These are phyloP conservation scores for Anolis carolinensis DNA, from an alignment of 2,113 vertebrate species.

Conservation along the genomic window DNA sequence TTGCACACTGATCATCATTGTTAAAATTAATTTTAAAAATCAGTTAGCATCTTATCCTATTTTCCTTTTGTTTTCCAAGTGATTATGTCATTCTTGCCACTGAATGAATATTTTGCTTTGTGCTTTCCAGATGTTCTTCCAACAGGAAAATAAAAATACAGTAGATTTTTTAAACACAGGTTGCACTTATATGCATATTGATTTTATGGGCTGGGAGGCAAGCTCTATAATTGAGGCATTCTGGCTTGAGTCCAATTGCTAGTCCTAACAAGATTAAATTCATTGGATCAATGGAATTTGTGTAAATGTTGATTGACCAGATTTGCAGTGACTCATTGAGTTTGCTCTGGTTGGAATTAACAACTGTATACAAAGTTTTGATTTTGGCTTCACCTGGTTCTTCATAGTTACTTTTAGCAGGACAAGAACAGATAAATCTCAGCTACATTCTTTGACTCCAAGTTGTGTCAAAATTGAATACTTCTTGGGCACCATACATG, in stretches of 20 bases:
- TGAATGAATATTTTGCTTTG: background rate
- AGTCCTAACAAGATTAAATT: too few species aligned
- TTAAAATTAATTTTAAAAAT: slow-evolving; percentile 39
- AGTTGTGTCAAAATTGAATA: background rate
- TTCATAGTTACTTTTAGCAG: background rate
- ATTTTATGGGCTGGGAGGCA: background rate
- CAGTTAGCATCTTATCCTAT: slow-evolving; percentile 29
- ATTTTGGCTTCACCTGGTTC: background rate
- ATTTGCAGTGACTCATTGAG: too few species aligned
- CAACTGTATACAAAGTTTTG: background rate
- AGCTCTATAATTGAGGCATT: background rate
- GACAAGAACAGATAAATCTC: too few species aligned
- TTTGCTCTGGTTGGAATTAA: too few species aligned
- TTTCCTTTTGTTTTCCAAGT: slow-evolving; percentile 29
- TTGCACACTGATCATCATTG: slow-evolving; percentile 41
- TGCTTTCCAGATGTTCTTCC: background rate
- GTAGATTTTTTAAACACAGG: too few species aligned
- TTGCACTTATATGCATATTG: background rate
- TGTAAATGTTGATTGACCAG: too few species aligned
- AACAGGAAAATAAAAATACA: background rate
- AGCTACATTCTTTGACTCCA: background rate
- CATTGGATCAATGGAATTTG: too few species aligned
- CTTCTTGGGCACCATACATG: background rate
- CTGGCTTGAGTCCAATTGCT: too few species aligned
- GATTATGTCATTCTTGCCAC: slow-evolving; percentile 46